phyloP scores from a whole-genome alignment of 1,140 invertebrate species.

The Drosophila micromelanica region DNA sequence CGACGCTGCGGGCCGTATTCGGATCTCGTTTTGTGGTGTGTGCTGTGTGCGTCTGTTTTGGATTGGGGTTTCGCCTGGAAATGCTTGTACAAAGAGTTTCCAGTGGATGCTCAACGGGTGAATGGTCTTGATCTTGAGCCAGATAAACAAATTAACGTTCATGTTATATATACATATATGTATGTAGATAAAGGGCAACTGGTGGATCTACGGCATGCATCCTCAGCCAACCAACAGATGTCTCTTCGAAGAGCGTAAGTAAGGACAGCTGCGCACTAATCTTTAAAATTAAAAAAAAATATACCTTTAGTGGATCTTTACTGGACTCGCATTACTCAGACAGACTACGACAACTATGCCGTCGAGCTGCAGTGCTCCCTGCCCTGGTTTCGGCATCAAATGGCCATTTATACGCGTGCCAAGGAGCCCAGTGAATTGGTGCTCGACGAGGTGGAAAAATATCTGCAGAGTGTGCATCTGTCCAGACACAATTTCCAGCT shows the following conservation, averaged over 20 bases:
- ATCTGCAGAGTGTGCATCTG: constrained; percentile 35
- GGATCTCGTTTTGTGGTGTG: constrained; percentile 20
- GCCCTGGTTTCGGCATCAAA: constrained; percentile 64
- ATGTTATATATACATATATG: constrained; percentile 7
- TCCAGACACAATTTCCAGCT: constrained; percentile 13
- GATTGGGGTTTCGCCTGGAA: constrained; percentile 40
- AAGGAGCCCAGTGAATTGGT: constrained; percentile 9
- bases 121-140: constrained; percentile 27
- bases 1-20: constrained; percentile 2
- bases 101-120: constrained; percentile 54
- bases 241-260: constrained; percentile 51
- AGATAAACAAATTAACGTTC: constrained; percentile 31
- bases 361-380: constrained; percentile 59
- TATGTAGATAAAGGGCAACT: constrained; percentile 52
- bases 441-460: constrained; percentile 14
- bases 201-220: constrained; percentile 58
- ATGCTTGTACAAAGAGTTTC: constrained; percentile 59
- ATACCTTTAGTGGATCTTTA: constrained; percentile 56
- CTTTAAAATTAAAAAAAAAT: too few species aligned
- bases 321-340: constrained; percentile 59
- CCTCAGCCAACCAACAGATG: constrained; percentile 30
- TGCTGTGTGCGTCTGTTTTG: background rate
- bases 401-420: constrained; percentile 49
- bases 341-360: constrained; percentile 50
- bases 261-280: background rate